phyloP scores from a whole-genome alignment of 2,797 vertebrate genomes.

The Rallus crepitans region DNA sequence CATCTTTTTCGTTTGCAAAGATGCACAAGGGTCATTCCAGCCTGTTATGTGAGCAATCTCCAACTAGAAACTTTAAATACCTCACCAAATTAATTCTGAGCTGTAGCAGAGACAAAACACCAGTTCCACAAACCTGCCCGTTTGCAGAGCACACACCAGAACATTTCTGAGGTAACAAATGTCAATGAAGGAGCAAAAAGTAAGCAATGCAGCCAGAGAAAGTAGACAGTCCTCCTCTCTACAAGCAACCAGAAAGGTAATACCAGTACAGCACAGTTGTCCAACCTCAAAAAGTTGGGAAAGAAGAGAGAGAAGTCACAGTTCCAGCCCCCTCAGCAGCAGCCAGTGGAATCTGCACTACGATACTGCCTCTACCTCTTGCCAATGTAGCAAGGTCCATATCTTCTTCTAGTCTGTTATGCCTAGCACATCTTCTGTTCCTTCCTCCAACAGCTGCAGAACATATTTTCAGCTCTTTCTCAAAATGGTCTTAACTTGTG shows the following conservation, averaged over 20 bases:
- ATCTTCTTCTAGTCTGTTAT: neutral
- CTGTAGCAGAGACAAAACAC: neutral
- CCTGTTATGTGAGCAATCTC: neutral
- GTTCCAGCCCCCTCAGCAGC: neutral
- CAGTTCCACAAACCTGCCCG: neutral
- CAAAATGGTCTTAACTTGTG: neutral
- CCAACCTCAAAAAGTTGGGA: neutral
- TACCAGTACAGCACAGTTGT: neutral
- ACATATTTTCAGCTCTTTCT: neutral
- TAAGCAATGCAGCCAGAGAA: neutral
- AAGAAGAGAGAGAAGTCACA: neutral
- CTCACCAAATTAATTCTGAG: neutral
- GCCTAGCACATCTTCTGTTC: neutral
- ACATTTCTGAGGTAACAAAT: neutral
- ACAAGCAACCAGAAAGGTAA: neutral
- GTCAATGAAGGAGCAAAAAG: neutral
- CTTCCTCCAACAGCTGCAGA: conserved; percentile 28
- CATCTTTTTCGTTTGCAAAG: neutral
- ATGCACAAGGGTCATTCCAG: neutral
- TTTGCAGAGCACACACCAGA: neutral
- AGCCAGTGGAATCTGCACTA: neutral
- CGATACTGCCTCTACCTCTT: fast-evolving
- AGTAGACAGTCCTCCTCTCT: neutral
- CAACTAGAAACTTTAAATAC: neutral
- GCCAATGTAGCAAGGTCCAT: neutral